Evolutionary conservation across 1,140 invertebrate species (phyloP).

Genomic region (Zaprionus nigranus): DNA sequence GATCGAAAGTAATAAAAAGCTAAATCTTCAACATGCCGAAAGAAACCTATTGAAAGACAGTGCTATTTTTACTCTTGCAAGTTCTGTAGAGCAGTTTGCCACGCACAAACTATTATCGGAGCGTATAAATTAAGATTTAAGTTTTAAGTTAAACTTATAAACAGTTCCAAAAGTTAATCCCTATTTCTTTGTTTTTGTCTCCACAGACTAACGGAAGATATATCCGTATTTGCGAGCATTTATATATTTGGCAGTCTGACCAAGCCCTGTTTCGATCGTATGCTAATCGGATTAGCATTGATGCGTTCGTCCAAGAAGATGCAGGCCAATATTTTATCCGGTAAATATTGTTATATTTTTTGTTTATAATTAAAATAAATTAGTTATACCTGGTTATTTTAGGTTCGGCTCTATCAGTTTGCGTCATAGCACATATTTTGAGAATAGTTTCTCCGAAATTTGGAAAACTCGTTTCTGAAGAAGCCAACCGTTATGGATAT

Average conservation of each 20-base stretch:
- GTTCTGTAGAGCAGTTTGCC: too few relatives aligned
- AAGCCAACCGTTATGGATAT: slow-evolving; percentile 96
- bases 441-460: slow-evolving; percentile 95
- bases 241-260: slow-evolving; percentile 98
- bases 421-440: slow-evolving; percentile 92
- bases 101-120: too few relatives aligned
- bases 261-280: slow-evolving; percentile 97
- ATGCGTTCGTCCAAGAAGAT: slow-evolving; percentile 92
- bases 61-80: too few relatives aligned
- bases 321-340: slow-evolving; percentile 91
- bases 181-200: not conserved
- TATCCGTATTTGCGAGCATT: slow-evolving; percentile 96
- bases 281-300: slow-evolving; percentile 93
- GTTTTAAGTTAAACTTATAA: too few relatives aligned
- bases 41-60: too few relatives aligned
- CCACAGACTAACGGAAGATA: slow-evolving; percentile 96
- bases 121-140: too few relatives aligned
- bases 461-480: slow-evolving; percentile 97
- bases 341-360: slow-evolving; percentile 84
- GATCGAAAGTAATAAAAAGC: too few relatives aligned
- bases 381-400: not conserved
- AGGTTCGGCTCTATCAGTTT: slow-evolving; percentile 91
- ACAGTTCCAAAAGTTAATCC: not conserved
- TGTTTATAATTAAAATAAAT: not conserved
- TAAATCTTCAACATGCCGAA: too few relatives aligned